Evolutionary conservation across 2,113 vertebrate genomes (phyloP).

Genomic region (Antennarius striatus): DNA sequence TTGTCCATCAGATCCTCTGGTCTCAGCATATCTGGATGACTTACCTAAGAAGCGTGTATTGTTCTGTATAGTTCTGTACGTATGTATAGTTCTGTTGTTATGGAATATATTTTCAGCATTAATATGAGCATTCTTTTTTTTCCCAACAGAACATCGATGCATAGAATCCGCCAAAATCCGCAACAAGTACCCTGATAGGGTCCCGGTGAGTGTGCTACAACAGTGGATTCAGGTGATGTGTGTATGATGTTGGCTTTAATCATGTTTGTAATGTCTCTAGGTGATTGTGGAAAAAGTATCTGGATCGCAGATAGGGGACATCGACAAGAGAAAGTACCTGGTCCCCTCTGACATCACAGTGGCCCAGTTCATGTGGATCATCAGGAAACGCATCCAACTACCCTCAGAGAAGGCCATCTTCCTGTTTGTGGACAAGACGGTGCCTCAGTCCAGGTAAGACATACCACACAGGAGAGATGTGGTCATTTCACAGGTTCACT

Average conservation of each 20-base stretch:
- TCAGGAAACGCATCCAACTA: slow-evolving; percentile 98
- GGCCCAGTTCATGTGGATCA: slow-evolving; percentile 99
- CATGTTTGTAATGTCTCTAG: slow-evolving; percentile 61
- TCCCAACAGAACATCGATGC: slow-evolving; percentile 90
- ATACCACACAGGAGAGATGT: too few relatives aligned
- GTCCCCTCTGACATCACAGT: slow-evolving; percentile 98
- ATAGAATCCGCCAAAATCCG: slow-evolving; percentile 96
- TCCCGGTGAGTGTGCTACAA: slow-evolving; percentile 85
- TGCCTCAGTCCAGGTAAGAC: slow-evolving; percentile 94
- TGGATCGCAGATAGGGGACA: slow-evolving; percentile 96
- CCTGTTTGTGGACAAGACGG: slow-evolving; percentile 97
- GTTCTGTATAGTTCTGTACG: too few relatives aligned
- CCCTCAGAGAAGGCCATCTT: slow-evolving; percentile 99
- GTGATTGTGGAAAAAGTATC: slow-evolving; percentile 99
- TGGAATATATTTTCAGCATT: too few relatives aligned
- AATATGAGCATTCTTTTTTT: neutral
- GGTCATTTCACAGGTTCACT: too few relatives aligned
- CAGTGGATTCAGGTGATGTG: neutral
- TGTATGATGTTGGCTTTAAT: too few relatives aligned
- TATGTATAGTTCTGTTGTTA: too few relatives aligned
- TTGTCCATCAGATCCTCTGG: too few relatives aligned
- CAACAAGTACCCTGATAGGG: slow-evolving; percentile 95
- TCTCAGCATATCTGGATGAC: neutral
- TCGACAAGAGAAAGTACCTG: slow-evolving; percentile 98
- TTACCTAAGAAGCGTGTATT: neutral